Evolutionary conservation across 2,888 invertebrate species (phyloP), one percentile per base, ranked within the genome.

Genomic region (Eledona agricola): DNA sequence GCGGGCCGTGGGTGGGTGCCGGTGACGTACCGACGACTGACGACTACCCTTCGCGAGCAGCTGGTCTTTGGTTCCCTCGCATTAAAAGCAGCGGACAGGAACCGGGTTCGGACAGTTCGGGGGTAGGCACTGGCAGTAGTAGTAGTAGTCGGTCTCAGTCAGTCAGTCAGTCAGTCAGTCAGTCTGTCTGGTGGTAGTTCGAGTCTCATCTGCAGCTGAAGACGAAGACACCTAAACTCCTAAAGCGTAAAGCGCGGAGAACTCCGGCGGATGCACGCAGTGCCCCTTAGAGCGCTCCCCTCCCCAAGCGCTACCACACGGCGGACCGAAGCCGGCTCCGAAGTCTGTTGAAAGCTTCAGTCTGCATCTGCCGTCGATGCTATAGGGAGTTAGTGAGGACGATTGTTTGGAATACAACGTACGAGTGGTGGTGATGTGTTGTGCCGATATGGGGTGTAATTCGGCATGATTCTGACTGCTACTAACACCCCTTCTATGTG

Each of bases 251-350:
- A 57, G 55, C 54, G 56, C 42, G 47, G 55, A 61, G 58, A 57
- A 55, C 60, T 63, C 59, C 67, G 67, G 71, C 71, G 70, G 72
- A 73, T 72, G 71, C 72, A 69, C 64, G 60, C 63, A 50, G 62
- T 72, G 72, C 73, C 74, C 74, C 74, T 73, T 73, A 72, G 73
- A 70, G 73, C 69, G 72, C 64, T 63, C 67, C 67, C 70, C 67
- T 69, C 71, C 67, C 72, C 64, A 69, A 67, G 68, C 70, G 71
- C 70, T 73, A 72, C 71, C 72, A 73, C 72, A 71, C 70, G 67
- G 65, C 66, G 63, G 63, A 63, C 63, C 57, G 60, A 60, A 51
- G 59, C 60, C 52, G 56, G 58, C 60, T 56, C 53, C 58, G 55
- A 38, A 9, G 42, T 28, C 46, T 52, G 55, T 55, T 45, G 55